Base-by-base conservation (phyloP, 2,888 invertebrate genomes). In the Pterostichus niger region DNA sequence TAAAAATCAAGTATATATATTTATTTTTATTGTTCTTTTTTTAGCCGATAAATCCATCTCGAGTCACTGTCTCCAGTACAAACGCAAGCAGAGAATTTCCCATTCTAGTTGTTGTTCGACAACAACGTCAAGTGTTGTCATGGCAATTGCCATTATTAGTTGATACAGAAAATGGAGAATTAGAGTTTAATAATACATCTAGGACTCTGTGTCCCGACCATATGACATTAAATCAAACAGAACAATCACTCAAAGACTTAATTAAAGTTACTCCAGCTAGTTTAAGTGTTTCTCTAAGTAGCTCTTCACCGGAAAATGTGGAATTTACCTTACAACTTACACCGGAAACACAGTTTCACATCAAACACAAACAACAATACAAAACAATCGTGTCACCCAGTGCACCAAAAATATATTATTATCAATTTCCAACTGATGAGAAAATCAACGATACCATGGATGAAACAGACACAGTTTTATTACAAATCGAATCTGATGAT, bases 81-180 rank as follows among this genome's bases (percentile, higher is more conserved):
- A 89, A 91, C 82, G 93, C 94, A 0, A 92, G 91, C 75, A 87
- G 89, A 44, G 91, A 91, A 0, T 92, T 91, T 85, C 96, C 96
- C 0, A 89, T 96, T 5, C 92, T 96, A 85, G 92, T 96, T 82
- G 95, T 96, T 0, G 94, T 95, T 0, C 90, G 94, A 56, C 95
- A 96, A 88, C 94, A 94, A 85, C 93, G 93, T 87, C 94, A 94
- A 71, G 94, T 96, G 0, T 90, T 95, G 83, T 96, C 96, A 0
- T 96, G 96, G 96, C 94, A 95, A 87, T 90, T 96, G 7, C 96
- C 96, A 0, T 91, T 95, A 86, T 86, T 92, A 71, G 92, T 95
- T 0, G 92, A 91, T 82, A 89, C 86, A n/a, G 86, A 87, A 13
- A 85, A 85, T 10, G 89, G 89, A 5, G 85, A 89, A 13, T 90